Conservation (phyloP, 2,888 invertebrate species). For the Caenorhabditis japonica region DNA sequence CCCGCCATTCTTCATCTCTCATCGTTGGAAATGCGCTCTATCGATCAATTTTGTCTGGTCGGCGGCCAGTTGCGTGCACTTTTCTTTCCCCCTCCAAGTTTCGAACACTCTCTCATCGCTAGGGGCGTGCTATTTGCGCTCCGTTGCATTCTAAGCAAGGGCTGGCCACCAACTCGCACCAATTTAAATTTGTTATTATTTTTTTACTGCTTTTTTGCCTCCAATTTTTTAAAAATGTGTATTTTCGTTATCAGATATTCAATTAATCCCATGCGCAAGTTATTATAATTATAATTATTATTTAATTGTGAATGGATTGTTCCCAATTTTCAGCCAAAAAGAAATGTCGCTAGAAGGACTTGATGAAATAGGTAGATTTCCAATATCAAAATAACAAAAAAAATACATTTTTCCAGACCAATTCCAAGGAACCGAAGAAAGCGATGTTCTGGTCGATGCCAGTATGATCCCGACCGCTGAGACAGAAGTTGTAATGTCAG, state of each 20-base stretch:
- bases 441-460: conserved; percentile 28
- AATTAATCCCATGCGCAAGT: no score
- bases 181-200: conserved; percentile 26
- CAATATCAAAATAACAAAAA: neutral
- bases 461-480: conserved; percentile 43
- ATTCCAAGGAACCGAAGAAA: conserved; percentile 20
- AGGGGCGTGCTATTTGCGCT: conserved; percentile 26
- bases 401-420: conserved; percentile 15
- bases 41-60: conserved; percentile 9
- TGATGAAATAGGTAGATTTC: conserved; percentile 35
- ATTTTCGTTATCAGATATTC: neutral
- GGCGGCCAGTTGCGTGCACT: neutral
- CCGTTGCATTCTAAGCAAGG: conserved; percentile 25
- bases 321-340: neutral
- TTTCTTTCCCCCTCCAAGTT: neutral
- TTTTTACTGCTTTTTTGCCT: neutral
- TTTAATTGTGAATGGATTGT: no score
- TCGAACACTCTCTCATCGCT: neutral
- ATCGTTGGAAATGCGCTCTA: conserved; percentile 35
- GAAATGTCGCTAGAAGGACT: conserved; percentile 26
- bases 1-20: neutral
- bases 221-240: neutral
- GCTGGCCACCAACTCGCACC: conserved; percentile 1
- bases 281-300: no score
- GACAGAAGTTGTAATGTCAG: conserved; percentile 50